Evolutionary conservation across 2,113 vertebrate genomes (phyloP).

Genomic region (Amazona vittata): DNA sequence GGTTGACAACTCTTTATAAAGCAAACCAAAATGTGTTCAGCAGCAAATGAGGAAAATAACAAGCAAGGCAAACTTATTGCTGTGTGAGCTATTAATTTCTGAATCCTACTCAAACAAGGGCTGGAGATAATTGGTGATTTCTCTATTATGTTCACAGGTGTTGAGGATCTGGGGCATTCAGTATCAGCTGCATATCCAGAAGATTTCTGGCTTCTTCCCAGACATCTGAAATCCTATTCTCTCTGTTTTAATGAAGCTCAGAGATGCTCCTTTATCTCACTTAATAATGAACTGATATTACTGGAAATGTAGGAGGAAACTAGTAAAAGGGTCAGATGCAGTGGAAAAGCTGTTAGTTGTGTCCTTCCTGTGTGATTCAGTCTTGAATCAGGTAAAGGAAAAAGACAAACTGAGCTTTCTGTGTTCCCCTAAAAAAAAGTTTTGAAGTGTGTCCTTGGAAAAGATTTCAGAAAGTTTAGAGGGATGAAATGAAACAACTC

Average conservation of each 20-base stretch:
- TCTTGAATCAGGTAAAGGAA: slow-evolving; percentile 72
- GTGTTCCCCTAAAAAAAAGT: not conserved
- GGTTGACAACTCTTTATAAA: not conserved
- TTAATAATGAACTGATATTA: slow-evolving; percentile 72
- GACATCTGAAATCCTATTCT: slow-evolving; percentile 67
- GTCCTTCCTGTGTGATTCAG: slow-evolving; percentile 75
- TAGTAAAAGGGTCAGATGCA: slow-evolving; percentile 68
- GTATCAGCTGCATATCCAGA: slow-evolving; percentile 71
- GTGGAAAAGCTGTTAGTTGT: slow-evolving; percentile 73
- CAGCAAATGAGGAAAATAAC: slow-evolving; percentile 33
- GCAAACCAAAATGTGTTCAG: not conserved
- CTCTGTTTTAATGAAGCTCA: slow-evolving; percentile 70
- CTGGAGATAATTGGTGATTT: slow-evolving; percentile 37
- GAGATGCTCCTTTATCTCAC: slow-evolving; percentile 63
- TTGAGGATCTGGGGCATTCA: slow-evolving; percentile 73
- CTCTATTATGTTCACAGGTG: slow-evolving; percentile 52
- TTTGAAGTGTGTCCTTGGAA: not conserved
- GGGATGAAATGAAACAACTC: not conserved
- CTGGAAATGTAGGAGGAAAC: slow-evolving; percentile 70
- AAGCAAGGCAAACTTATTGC: slow-evolving; percentile 20
- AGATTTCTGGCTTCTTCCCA: slow-evolving; percentile 67
- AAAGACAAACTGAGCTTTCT: not conserved
- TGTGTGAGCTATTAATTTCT: not conserved
- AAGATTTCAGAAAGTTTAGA: not conserved
- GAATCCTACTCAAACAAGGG: not conserved